These are phyloP conservation scores for Harpagoxenus sublaevis DNA, from an alignment of 2,888 invertebrate genomes.

Conservation along the genomic window DNA sequence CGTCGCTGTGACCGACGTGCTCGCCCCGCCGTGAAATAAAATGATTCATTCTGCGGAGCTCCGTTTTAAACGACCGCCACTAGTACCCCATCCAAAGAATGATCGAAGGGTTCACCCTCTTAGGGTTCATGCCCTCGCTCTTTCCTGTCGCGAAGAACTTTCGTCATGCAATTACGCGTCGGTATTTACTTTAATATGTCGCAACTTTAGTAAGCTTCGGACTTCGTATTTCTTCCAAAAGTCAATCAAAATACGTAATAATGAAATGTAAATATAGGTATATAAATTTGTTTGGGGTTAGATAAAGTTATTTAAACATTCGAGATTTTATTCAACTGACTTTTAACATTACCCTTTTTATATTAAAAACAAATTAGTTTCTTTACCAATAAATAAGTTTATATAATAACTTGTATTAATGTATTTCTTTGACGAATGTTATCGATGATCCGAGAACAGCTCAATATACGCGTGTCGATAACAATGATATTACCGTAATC, in stretches of 20 bases:
- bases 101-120: conserved; percentile 1
- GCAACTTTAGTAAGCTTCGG: background rate
- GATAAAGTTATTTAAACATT: background rate
- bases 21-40: conserved; percentile 82
- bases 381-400: background rate
- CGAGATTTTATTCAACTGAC: background rate
- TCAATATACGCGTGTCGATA: background rate
- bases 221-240: background rate
- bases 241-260: background rate
- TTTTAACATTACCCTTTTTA: background rate
- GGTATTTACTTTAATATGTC: conserved; percentile 14
- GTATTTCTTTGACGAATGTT: conserved; percentile 45
- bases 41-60: conserved; percentile 81
- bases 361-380: background rate
- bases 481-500: conserved; percentile 17
- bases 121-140: background rate
- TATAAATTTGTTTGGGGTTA: background rate
- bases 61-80: conserved; percentile 72
- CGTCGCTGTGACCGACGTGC: conserved; percentile 82
- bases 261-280: background rate
- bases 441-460: conserved; percentile 41
- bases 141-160: background rate
- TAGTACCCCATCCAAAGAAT: conserved; percentile 51
- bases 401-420: background rate
- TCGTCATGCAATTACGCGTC: conserved; percentile 6